Evolutionary conservation across 2,888 invertebrate genomes (phyloP), one percentile per base, ranked within the genome.

Genomic region (Pyrochroa serraticornis): DNA sequence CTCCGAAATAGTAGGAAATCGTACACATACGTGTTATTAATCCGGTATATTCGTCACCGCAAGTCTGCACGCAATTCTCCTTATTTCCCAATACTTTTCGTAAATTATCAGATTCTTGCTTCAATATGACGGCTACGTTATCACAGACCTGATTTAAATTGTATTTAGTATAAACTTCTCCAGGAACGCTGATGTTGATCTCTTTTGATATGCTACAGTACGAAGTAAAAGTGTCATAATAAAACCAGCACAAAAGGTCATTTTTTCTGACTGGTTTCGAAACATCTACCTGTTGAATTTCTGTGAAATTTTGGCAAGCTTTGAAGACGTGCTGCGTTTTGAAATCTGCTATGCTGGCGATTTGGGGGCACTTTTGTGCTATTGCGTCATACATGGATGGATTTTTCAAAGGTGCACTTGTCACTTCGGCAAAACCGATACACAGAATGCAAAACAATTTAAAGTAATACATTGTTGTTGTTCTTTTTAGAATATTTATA

Each of bases 231-330:
- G 60, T 57, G 48, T 72, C 66, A 49, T 63, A 66, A 54, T 67
- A 68, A 5, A 72, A 35, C 30, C 67, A 43, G 56, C 74, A 74
- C 36, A 62, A 43, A n/a, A 64, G 47, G 42, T 70, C 58, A 7
- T 57, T 35, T 31, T 44, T 44, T 35, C 53, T 60, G 8, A 39
- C 34, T 6, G 39, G 10, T 5, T 41, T 46, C 31, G 66, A 31
- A 1, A 2, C 34, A 12, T 32, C 50, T 13, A 63, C 47, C n/a
- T 45, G 33, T 7, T 49, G 52, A 32, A 66, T 62, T 38, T 38
- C 38, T 13, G 38, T 13, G 54, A 64, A 69, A 46, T 63, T 41
- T 44, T 12, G 22, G 52, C 74, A 74, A 1, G 53, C 39, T 35
- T 58, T 48, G 14, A 68, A 57, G 31, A 63, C 43, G 1, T 39